Conservation (phyloP, 2,113 vertebrate species). For the Notarius lentiginosus region DNA sequence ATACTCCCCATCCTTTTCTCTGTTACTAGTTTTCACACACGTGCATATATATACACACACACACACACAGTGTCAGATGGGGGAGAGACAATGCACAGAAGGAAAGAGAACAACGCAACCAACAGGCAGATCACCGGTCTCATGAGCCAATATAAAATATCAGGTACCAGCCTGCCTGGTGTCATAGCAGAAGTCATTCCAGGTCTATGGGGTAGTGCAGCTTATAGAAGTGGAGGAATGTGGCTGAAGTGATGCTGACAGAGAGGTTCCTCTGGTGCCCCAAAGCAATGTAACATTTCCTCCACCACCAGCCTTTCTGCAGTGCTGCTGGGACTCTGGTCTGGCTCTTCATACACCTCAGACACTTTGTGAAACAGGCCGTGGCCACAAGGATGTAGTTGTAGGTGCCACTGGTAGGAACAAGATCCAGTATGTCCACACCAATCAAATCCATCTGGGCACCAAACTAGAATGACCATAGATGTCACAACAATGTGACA, state of each 20-base stretch:
- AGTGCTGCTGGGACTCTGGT: background rate
- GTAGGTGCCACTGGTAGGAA: background rate
- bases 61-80: background rate
- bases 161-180: background rate
- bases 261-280: background rate
- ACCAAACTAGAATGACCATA: background rate
- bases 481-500: background rate
- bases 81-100: background rate
- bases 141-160: background rate
- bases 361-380: background rate
- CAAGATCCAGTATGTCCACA: background rate
- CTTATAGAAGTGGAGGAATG: background rate
- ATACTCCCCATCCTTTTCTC: background rate
- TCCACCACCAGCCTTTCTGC: background rate
- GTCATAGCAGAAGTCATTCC: background rate
- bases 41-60: too few relatives aligned
- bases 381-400: background rate
- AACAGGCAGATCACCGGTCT: background rate
- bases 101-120: too few relatives aligned
- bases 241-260: background rate
- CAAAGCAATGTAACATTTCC: background rate
- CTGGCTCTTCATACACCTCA: background rate
- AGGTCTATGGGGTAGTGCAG: background rate
- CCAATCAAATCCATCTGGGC: background rate
- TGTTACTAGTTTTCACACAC: slow-evolving; percentile 5